Evolutionary conservation across 2,113 vertebrate genomes (phyloP), one percentile per base, ranked within the genome.

Genomic region (Archilochus colubris): DNA sequence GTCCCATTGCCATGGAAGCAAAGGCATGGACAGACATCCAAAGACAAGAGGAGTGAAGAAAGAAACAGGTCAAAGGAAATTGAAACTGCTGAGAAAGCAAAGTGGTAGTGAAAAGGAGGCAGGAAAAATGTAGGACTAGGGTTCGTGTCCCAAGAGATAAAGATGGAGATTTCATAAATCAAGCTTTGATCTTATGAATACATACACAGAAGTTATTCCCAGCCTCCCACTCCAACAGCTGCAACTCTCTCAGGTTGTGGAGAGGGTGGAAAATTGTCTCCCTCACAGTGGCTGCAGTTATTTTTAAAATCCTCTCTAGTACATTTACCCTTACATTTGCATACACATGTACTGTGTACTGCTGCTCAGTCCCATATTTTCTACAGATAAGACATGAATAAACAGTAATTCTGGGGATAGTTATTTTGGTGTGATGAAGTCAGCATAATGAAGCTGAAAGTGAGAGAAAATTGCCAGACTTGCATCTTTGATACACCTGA

Each of bases 401-500:
- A 46, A 80, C 23, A 69, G 31, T 80, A 85, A 85, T 82, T 89
- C 43, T 48, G 33, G 33, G 51, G 28, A 22, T 23, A 85, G 70
- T 69, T 93, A 82, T 94, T 91, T 92, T 1, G 0, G 38, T 91
- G 40, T 70, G 69, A 58, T 76, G 74, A 92, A 79, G 62, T 87
- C 62, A 91, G 67, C 62, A 85, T 50, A 89, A 63, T 46, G 62
- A 38, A 53, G 50, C 27, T 75, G 67, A 51, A 94, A 87, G 62
- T 33, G 66, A 89, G 63, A 81, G 25, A 95, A 95, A 94, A 83
- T 25, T 89, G 84, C n/a, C 70, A 91, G 44, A 91, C 58, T 66
- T 55, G 6, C 74, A 83, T 66, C 51, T 82, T 69, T 69, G 28
- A 77, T 77, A 77, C 51, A 94, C 70, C 72, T 92, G 78, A 55